Percentiles rank a stretch among this genome's conserved stretches.
Evolutionary conservation across 2,888 invertebrate species (phyloP).

Genomic region (Ectemnius continuus): DNA sequence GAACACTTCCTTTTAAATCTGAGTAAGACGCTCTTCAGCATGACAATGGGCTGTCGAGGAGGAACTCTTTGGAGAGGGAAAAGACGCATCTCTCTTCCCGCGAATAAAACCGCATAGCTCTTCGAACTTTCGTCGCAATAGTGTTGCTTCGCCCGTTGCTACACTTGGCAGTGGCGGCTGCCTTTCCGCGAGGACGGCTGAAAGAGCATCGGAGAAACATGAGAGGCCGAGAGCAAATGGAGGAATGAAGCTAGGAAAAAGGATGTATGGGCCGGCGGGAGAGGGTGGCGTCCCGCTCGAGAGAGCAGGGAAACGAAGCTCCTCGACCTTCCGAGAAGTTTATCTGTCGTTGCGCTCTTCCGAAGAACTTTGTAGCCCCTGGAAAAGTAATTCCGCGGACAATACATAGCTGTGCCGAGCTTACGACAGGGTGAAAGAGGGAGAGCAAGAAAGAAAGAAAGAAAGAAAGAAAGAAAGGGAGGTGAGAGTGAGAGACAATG

Average conservation of each 20-base stretch:
- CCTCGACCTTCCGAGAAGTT: slow-evolving; percentile 32
- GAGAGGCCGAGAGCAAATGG: not conserved
- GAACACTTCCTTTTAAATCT: too few species aligned
- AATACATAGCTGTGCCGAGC: slow-evolving; percentile 30
- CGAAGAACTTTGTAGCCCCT: slow-evolving; percentile 41
- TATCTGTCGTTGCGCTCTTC: slow-evolving; percentile 18
- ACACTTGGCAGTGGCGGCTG: too few species aligned
- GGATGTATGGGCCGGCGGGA: not conserved
- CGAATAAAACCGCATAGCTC: too few species aligned
- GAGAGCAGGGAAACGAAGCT: not conserved
- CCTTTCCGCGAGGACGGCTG: not conserved
- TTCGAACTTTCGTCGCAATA: too few species aligned
- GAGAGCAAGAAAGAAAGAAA: too few species aligned
- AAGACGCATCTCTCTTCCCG: too few species aligned
- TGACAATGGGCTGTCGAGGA: too few species aligned
- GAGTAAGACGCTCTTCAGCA: too few species aligned
- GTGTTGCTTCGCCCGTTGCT: too few species aligned
- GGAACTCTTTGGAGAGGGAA: too few species aligned
- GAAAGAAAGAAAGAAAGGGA: not conserved
- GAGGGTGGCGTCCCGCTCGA: not conserved
- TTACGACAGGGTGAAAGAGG: slow-evolving; percentile 13
- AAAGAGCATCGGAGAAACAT: not conserved
- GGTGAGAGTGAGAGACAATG: too few species aligned
- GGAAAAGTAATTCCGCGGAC: slow-evolving; percentile 51
- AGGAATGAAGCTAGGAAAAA: not conserved